Percentiles rank a stretch among this genome's conserved stretches.
Evolutionary conservation across 2,113 vertebrate genomes (phyloP).

Genomic region (Ginglymostoma cirratum): DNA sequence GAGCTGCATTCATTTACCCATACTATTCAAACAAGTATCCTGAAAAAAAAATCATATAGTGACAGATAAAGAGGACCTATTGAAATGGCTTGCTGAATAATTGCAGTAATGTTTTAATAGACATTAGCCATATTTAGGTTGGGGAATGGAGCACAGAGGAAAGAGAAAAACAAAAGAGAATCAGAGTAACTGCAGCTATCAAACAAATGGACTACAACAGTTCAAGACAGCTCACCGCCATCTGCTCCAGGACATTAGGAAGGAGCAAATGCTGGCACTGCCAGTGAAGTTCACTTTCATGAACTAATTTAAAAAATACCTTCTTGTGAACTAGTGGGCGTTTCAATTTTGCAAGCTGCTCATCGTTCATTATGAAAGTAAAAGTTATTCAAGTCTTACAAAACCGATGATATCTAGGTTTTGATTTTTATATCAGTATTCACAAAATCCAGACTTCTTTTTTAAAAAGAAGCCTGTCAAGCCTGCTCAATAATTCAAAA

Average conservation of each 20-base stretch:
- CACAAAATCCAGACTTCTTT: not conserved
- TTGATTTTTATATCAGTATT: not conserved
- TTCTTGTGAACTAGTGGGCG: not conserved
- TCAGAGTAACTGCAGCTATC: not conserved
- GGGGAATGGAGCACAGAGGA: not conserved
- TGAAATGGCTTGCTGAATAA: not conserved
- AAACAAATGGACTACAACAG: not conserved
- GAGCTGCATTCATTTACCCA: not conserved
- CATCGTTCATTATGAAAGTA: not conserved
- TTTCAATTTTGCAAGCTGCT: not conserved
- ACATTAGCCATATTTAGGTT: not conserved
- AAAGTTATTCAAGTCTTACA: not conserved
- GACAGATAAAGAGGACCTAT: not conserved
- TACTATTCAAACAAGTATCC: constrained; percentile 10
- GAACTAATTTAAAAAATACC: too few species aligned
- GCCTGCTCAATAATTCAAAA: not conserved
- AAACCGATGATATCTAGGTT: not conserved
- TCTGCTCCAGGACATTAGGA: too few species aligned
- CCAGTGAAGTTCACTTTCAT: not conserved
- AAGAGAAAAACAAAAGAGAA: not conserved
- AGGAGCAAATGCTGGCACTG: too few species aligned
- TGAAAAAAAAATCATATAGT: not conserved
- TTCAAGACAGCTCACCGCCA: too few species aligned
- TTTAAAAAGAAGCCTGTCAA: not conserved
- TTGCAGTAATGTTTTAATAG: not conserved